These are phyloP conservation scores for Limnephilus lunatus DNA, from an alignment of 2,888 invertebrate genomes.

Conservation along the genomic window DNA sequence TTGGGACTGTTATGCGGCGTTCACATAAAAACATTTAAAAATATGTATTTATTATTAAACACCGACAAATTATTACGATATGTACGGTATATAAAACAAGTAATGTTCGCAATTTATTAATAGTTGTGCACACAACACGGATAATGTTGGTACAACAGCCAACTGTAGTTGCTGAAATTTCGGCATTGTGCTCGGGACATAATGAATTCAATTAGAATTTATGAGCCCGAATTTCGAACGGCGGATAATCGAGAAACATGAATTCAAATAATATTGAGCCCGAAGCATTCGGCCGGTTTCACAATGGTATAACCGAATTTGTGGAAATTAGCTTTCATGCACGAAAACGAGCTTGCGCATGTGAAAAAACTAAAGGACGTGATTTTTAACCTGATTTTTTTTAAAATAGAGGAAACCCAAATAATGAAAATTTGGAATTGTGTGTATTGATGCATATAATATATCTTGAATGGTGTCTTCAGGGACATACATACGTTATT, in stretches of 20 bases:
- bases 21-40: too few species aligned
- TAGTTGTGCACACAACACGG: not conserved
- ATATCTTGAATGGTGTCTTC: too few species aligned
- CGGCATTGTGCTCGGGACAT: constrained; percentile 22
- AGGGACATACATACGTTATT: too few species aligned
- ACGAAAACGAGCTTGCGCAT: not conserved
- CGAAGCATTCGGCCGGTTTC: not conserved
- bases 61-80: too few species aligned
- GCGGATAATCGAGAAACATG: constrained; percentile 31
- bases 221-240: constrained; percentile 36
- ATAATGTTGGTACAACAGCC: not conserved
- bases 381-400: too few species aligned
- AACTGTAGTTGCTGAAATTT: not conserved
- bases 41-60: too few species aligned
- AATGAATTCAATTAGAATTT: constrained; percentile 42
- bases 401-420: too few species aligned
- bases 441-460: too few species aligned
- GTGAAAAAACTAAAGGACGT: not conserved
- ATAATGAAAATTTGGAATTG: too few species aligned
- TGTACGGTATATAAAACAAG: too few species aligned
- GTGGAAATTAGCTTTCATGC: not conserved
- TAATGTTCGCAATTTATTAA: too few species aligned
- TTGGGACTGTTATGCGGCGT: too few species aligned
- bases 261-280: not conserved
- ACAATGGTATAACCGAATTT: not conserved